phyloP scores from a whole-genome alignment of 2,888 invertebrate species.

The Coenonympha arcania region DNA sequence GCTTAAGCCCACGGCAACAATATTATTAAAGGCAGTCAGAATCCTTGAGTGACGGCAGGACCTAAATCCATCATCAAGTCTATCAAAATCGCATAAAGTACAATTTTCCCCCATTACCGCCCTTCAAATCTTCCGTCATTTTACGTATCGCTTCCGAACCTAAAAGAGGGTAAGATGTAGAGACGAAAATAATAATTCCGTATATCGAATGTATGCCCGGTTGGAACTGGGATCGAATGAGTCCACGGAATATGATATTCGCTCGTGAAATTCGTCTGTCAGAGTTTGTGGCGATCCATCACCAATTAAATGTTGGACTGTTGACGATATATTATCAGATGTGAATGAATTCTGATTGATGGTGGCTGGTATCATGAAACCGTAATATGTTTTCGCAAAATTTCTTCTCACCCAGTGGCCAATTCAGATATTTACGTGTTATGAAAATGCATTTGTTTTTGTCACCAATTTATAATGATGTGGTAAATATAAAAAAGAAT shows the following conservation, averaged over 20 bases:
- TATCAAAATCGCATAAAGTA: conserved; percentile 73
- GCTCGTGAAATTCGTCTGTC: conserved; percentile 51
- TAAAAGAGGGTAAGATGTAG: conserved; percentile 64
- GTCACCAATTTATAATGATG: too few species aligned
- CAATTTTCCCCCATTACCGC: conserved; percentile 73
- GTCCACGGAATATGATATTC: conserved; percentile 50
- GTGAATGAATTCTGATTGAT: conserved; percentile 65
- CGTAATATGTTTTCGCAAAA: conserved; percentile 36
- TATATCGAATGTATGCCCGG: conserved; percentile 67
- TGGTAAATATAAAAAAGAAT: too few species aligned
- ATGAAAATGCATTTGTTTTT: too few species aligned
- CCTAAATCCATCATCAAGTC: conserved; percentile 67
- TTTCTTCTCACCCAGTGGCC: background rate
- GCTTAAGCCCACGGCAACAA: conserved; percentile 19
- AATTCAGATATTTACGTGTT: background rate
- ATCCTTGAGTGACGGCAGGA: conserved; percentile 52
- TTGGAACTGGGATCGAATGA: conserved; percentile 51
- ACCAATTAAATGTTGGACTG: conserved; percentile 68
- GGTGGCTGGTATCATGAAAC: conserved; percentile 50
- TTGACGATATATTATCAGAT: conserved; percentile 66
- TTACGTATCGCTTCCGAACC: conserved; percentile 71
- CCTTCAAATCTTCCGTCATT: conserved; percentile 71
- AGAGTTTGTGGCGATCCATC: conserved; percentile 56
- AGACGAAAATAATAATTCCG: conserved; percentile 72
- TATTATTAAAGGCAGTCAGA: conserved; percentile 25